A percentile compares a stretch with the other conserved stretches of the same genome.
Conservation (phyloP, 2,797 vertebrate species). For the Simalia tracyae region DNA sequence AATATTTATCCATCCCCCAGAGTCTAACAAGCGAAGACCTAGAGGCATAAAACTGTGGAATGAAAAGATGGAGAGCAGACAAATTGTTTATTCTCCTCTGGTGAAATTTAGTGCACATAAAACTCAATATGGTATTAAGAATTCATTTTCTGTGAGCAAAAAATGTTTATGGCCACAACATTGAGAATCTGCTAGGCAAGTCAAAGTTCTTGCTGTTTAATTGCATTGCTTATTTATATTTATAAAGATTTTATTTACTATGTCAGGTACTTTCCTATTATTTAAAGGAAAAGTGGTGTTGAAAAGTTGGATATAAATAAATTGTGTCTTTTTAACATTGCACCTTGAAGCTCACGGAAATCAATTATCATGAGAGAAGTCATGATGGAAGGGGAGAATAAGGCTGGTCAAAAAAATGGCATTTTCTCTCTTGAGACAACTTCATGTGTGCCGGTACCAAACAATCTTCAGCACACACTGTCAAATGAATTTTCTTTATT, state of each 20-base stretch:
- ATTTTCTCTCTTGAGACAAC: neutral
- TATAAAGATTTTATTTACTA: neutral
- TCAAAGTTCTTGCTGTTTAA: slow-evolving; percentile 42
- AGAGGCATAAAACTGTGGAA: slow-evolving; percentile 66
- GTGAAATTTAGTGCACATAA: slow-evolving; percentile 66
- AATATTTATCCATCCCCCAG: slow-evolving; percentile 59
- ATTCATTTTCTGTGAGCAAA: slow-evolving; percentile 34
- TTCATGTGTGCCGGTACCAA: neutral
- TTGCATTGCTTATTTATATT: slow-evolving; percentile 31
- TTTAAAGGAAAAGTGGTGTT: neutral
- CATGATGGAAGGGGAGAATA: neutral
- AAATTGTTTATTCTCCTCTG: slow-evolving; percentile 62
- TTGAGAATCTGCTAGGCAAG: slow-evolving; percentile 34
- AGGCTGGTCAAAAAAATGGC: neutral
- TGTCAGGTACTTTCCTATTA: neutral
- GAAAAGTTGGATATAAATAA: neutral
- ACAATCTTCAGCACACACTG: neutral
- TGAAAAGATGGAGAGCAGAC: slow-evolving; percentile 64
- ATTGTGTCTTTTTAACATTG: neutral
- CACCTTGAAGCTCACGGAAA: neutral
- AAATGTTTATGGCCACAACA: slow-evolving; percentile 11
- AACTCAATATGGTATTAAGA: slow-evolving; percentile 57
- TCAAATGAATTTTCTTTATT: neutral
- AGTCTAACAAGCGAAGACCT: slow-evolving; percentile 58
- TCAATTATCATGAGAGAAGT: neutral